Base-by-base conservation (phyloP, 2,888 invertebrate species). In the Pterobdella sp. region DNA sequence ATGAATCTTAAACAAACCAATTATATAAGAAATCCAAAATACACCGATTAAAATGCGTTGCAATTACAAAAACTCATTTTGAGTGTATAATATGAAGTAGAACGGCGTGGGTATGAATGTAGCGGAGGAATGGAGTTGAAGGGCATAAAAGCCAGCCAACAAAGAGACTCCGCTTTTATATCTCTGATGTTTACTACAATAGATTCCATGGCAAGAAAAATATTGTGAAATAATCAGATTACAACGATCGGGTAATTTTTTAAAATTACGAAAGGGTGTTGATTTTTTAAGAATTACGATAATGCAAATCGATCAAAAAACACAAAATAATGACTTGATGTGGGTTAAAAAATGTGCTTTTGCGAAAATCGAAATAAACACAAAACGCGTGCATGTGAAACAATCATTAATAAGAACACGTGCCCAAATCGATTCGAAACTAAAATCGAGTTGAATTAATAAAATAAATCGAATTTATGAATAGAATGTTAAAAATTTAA, bases 111-210 rank as follows among this genome's bases (percentile, higher is more conserved):
- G n/a, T n/a, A 18, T 3, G n/a, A 56, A 56, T 56, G 60, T 56
- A 14, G 60, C 60, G 4, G 60, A 56, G 60, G 7, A 56, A 56
- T 56, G 60, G 60, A 56, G 60, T 56, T 56, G 60, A 56, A 18
- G 18, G 60, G 60, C n/a, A 56, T n/a, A 14, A 7, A 56, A 22
- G n/a, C 60, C 60, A 56, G 18, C 4, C 60, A 56, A 56, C 60
- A 56, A 56, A 56, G 60, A 56, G 60, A n/a, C 60, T 56, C 60
- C 26, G 60, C 60, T 22, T 56, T 56, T 26, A 56, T 56, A 56
- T 56, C n/a, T 56, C 60, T 56, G 60, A 56, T 22, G 60, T 56
- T 56, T 56, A 56, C 60, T 56, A 22, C 60, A 56, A 56, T 56
- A 56, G 3, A 56, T 56, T 26, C 26, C 60, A 56, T 26, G 26